Percentiles rank a stretch among this genome's conserved stretches.
Conservation (phyloP, 2,113 vertebrate species). For the Xiphias gladius region DNA sequence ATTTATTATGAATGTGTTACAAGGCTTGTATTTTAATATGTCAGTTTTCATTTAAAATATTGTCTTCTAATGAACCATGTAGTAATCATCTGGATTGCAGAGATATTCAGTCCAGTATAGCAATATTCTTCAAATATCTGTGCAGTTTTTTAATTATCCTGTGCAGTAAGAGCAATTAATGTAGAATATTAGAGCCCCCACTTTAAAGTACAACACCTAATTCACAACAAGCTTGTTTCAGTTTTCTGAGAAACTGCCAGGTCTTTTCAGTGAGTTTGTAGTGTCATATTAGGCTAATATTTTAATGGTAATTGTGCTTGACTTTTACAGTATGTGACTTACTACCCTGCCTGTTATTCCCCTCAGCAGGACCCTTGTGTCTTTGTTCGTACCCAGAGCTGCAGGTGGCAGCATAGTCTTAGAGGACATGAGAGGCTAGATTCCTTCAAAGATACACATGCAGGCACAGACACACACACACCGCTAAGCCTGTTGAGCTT, state of each 20-base stretch:
- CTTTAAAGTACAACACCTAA: background rate
- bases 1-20: background rate
- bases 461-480: constrained; percentile 58
- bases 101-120: background rate
- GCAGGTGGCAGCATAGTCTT: constrained; percentile 84
- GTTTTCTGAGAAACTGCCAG: background rate
- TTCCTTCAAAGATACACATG: constrained; percentile 71
- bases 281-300: constrained; percentile 16
- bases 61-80: background rate
- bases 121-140: background rate
- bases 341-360: constrained; percentile 29
- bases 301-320: constrained; percentile 35
- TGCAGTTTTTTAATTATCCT: background rate
- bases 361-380: constrained; percentile 37
- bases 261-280: constrained; percentile 17
- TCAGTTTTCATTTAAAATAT: background rate
- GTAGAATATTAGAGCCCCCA: background rate
- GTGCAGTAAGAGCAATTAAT: background rate
- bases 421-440: constrained; percentile 74
- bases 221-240: background rate
- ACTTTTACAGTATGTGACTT: constrained; percentile 38
- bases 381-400: constrained; percentile 79
- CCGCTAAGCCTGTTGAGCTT: constrained; percentile 76
- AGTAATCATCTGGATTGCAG: background rate
- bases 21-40: background rate